Evolutionary conservation across 2,797 vertebrate species (phyloP).

Genomic region (Nannoperca obscura): DNA sequence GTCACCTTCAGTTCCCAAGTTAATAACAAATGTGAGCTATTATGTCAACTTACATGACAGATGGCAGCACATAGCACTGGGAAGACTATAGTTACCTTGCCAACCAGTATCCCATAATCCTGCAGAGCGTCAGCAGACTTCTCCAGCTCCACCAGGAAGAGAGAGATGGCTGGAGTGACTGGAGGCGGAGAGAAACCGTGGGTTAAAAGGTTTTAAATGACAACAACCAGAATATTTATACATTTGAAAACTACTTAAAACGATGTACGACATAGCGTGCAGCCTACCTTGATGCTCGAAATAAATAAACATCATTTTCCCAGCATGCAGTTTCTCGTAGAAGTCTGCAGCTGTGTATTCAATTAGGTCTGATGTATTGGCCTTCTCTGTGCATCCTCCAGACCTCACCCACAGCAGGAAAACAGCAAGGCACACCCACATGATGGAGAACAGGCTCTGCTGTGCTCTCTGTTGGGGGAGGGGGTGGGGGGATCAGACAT

Average conservation of each 20-base stretch:
- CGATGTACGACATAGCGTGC: too few relatives aligned
- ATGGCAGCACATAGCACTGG: background rate
- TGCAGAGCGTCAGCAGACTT: conserved; percentile 85
- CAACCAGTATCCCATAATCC: conserved; percentile 90
- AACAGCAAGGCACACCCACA: conserved; percentile 56
- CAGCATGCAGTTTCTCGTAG: conserved; percentile 77
- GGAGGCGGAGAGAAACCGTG: conserved; percentile 20
- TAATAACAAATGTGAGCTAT: background rate
- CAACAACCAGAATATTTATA: too few relatives aligned
- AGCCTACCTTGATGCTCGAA: conserved; percentile 87
- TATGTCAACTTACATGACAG: background rate
- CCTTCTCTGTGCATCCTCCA: conserved; percentile 57
- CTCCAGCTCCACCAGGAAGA: conserved; percentile 88
- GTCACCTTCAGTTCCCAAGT: background rate
- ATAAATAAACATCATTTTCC: conserved; percentile 90
- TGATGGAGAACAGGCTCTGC: background rate
- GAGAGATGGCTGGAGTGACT: conserved; percentile 81
- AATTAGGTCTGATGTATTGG: conserved; percentile 64
- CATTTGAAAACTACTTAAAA: too few relatives aligned
- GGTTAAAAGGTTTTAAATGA: background rate
- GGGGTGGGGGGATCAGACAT: too few relatives aligned
- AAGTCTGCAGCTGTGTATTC: conserved; percentile 70
- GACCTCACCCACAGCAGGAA: conserved; percentile 63
- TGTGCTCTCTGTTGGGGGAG: conserved; percentile 23
- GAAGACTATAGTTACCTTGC: conserved; percentile 82